Evolutionary conservation across 2,113 vertebrate genomes (phyloP).

Genomic region (Myrmecobius fasciatus): DNA sequence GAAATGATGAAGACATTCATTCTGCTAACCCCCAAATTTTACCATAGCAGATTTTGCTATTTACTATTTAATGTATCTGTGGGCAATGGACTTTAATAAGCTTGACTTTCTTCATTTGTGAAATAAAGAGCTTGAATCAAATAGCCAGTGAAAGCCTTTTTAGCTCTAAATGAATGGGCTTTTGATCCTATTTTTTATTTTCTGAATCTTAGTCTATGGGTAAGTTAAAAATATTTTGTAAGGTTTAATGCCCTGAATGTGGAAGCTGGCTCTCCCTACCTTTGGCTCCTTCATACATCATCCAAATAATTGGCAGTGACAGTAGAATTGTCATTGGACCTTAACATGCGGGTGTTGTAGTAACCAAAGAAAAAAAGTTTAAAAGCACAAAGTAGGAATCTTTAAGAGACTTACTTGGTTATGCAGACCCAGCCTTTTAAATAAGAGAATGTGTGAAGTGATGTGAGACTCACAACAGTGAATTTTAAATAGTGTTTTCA

Average conservation of each 20-base stretch:
- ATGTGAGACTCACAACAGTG: constrained; percentile 15
- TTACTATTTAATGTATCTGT: neutral
- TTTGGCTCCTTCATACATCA: neutral
- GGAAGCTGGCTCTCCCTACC: neutral
- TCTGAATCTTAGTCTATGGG: neutral
- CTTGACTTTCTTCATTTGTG: neutral
- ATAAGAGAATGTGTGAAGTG: neutral
- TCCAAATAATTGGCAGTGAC: neutral
- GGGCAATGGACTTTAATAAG: neutral
- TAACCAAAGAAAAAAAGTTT: neutral
- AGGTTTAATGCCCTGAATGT: neutral
- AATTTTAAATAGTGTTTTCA: neutral
- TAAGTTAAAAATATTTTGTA: neutral
- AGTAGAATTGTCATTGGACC: neutral
- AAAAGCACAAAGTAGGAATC: neutral
- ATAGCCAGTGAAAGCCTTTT: neutral
- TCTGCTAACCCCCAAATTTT: neutral
- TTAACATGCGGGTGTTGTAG: neutral
- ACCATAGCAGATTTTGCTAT: neutral
- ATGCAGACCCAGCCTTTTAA: neutral
- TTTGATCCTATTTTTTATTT: neutral
- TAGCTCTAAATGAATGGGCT: neutral
- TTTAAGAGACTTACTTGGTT: neutral
- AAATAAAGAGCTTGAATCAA: neutral
- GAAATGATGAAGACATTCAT: neutral